Conservation (phyloP, 2,888 invertebrate species). For the Harpalus rufipes region DNA sequence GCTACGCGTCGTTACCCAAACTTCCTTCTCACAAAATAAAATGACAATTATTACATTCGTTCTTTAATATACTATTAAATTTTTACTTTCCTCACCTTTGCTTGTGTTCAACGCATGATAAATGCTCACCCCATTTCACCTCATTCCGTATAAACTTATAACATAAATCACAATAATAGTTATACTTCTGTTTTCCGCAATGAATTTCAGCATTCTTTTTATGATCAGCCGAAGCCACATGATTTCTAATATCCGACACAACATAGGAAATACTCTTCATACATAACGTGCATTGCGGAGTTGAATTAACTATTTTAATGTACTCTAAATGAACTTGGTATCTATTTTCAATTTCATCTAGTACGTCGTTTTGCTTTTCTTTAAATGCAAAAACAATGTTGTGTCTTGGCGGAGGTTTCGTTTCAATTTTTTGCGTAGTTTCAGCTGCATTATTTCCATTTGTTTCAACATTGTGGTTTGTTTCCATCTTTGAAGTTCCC, state of each 20-base stretch:
- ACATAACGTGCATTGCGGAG: slow-evolving; percentile 51
- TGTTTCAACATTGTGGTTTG: slow-evolving; percentile 1
- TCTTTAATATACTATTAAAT: no score
- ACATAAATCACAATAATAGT: slow-evolving; percentile 60
- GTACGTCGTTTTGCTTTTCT: slow-evolving; percentile 16
- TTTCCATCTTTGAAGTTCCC: slow-evolving; percentile 31
- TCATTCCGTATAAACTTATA: slow-evolving; percentile 27
- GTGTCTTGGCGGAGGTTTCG: slow-evolving; percentile 17
- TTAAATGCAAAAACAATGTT: slow-evolving; percentile 32
- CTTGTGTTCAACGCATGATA: slow-evolving; percentile 47
- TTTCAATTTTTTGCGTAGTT: not conserved
- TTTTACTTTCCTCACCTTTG: slow-evolving; percentile 51
- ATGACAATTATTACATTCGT: no score
- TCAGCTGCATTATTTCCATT: slow-evolving; percentile 8
- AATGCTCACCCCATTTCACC: slow-evolving; percentile 48
- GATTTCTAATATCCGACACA: slow-evolving; percentile 26
- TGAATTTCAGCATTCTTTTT: slow-evolving; percentile 29
- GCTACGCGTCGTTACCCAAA: no score
- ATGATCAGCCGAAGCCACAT: slow-evolving; percentile 32
- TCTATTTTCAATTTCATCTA: slow-evolving; percentile 57
- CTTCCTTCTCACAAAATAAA: no score
- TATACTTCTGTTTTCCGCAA: slow-evolving; percentile 34
- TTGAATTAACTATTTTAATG: slow-evolving; percentile 1
- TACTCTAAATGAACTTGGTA: slow-evolving; percentile 33
- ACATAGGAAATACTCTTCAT: not conserved